Conservation (phyloP, 2,113 vertebrate genomes). For the Antechinus stuartii region DNA sequence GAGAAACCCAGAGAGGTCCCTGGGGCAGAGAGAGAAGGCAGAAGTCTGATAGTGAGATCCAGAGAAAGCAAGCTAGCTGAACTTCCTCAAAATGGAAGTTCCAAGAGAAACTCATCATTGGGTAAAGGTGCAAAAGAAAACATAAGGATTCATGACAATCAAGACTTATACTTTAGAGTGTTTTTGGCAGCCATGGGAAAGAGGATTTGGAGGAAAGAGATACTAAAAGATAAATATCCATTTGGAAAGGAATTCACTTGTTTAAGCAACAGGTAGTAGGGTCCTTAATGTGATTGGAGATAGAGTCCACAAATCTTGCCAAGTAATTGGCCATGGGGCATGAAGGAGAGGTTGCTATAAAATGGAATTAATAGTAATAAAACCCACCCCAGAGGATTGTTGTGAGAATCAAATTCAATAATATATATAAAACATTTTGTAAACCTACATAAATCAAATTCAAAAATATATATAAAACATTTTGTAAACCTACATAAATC, state of each 20-base stretch:
- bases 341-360: background rate
- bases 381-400: background rate
- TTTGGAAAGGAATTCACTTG: background rate
- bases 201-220: background rate
- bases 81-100: background rate
- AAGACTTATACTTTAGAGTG: background rate
- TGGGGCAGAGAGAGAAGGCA: background rate
- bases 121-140: background rate
- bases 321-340: background rate
- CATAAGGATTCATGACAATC: background rate
- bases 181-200: background rate
- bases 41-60: too few relatives aligned
- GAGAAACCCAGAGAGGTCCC: background rate
- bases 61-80: too few relatives aligned
- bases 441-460: background rate
- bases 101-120: background rate
- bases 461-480: background rate
- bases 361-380: background rate
- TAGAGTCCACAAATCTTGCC: too few relatives aligned
- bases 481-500: background rate
- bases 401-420: background rate
- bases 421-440: background rate
- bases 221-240: background rate
- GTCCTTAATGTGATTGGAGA: background rate
- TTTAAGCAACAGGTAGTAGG: background rate